Evolutionary conservation across 2,797 vertebrate species (phyloP), one percentile per base, ranked within the genome.

Genomic region (Spondyliosoma cantharus): DNA sequence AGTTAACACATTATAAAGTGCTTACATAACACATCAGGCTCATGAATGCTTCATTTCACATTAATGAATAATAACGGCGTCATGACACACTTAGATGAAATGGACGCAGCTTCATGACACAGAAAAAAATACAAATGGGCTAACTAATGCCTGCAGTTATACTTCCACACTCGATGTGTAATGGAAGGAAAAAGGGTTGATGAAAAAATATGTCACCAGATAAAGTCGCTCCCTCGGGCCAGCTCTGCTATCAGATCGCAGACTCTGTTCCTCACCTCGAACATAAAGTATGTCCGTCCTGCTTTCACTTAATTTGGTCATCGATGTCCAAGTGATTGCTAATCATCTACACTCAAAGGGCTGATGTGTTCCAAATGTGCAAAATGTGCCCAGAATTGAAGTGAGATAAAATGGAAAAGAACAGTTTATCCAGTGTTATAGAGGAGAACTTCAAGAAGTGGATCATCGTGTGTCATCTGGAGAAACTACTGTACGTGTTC

Each of bases 1-100:
- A 91, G 89, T 92, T 91, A 89, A 93, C 87, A 89, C 78, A 89
- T 92, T 86, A 87, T 72, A 90, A 91, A 83, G 76, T 92, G 90
- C 69, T 93, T 92, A 93, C 77, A 88, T 90, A 90, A 89, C 80
- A 86, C 83, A 79, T 87, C 84, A 92, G 91, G 90, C 92, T 92
- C 92, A 92, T 85, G 84, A 72, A 89, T 86, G 85, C 76, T 90
- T 91, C 86, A 89, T 86, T 82, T 75, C 74, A 85, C 79, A 83
- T 89, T 75, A 85, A 90, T 90, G 83, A 88, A 83, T 83, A 76
- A 86, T 67, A 84, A 81, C 53, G 67, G 70, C 14, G 22, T 76
- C 19, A 56, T 78, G 80, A 85, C 81, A 88, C 68, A 81, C 57
- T 72, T 80, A 71, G 27, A 81, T 73, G 65, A 77, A 78, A 83